phyloP scores from a whole-genome alignment of 2,888 invertebrate species.

The Mythimna pallens region DNA sequence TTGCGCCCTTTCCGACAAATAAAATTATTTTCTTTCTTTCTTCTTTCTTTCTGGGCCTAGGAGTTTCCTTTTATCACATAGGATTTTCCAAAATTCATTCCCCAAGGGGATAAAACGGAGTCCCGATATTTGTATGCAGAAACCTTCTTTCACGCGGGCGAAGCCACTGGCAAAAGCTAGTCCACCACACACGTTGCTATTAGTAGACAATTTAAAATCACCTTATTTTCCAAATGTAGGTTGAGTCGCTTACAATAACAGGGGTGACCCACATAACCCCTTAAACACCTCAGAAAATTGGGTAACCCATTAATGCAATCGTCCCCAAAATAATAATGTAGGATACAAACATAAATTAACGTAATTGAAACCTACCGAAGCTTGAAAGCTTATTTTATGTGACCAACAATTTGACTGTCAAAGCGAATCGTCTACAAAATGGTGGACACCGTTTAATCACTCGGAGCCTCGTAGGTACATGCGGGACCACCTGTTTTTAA shows the following conservation, averaged over 20 bases:
- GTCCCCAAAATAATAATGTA: slow-evolving; percentile 42
- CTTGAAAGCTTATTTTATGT: slow-evolving; percentile 45
- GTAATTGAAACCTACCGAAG: slow-evolving; percentile 50
- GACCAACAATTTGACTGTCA: slow-evolving; percentile 48
- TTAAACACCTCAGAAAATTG: slow-evolving; percentile 40
- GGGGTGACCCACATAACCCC: neutral
- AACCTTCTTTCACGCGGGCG: too few relatives aligned
- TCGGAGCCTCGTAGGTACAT: slow-evolving; percentile 46
- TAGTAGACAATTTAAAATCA: neutral
- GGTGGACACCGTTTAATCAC: slow-evolving; percentile 56
- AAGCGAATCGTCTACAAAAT: slow-evolving; percentile 62
- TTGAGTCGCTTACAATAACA: slow-evolving; percentile 12
- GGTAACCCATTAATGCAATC: slow-evolving; percentile 39
- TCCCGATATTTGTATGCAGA: too few relatives aligned
- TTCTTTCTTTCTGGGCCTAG: too few relatives aligned
- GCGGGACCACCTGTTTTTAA: slow-evolving; percentile 74
- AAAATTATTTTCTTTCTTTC: too few relatives aligned
- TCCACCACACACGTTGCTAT: too few relatives aligned
- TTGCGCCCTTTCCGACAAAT: too few relatives aligned
- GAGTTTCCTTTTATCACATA: too few relatives aligned
- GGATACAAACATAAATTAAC: slow-evolving; percentile 49
- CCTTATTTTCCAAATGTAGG: neutral
- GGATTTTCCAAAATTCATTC: too few relatives aligned
- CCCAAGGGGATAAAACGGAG: too few relatives aligned
- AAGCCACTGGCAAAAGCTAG: too few relatives aligned